Evolutionary conservation across 2,888 invertebrate species (phyloP), one percentile per base, ranked within the genome.

Genomic region (Ischnus inquisitorius): DNA sequence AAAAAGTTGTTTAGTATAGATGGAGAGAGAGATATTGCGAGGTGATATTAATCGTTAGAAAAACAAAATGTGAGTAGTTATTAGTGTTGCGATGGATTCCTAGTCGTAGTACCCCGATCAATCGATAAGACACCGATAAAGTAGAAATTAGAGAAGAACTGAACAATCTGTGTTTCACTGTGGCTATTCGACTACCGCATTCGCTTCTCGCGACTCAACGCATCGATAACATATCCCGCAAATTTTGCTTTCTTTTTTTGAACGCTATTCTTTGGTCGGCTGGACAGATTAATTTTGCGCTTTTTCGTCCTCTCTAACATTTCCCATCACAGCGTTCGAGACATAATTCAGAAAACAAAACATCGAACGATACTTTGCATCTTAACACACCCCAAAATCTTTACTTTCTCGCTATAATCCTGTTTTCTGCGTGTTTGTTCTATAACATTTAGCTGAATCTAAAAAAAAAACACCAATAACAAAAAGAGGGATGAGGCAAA

Each of bases 21-120:
- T 14, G 14, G 60, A 60, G 14, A 8, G 12, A 22, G 57, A 75
- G n/a, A 64, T 51, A 51, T 28, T 22, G 60, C 60, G 74, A 16
- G 43, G 41, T 65, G 67, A 79, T 74, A 48, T n/a, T 80, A 67
- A 34, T 51, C 54, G n/a, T 51, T 83, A 85, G 68, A 75, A 46
- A 60, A 60, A 60, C 12, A 12, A 46, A 46, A 80, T 79, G 74
- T 81, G 69, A 78, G 81, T 84, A 84, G 84, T 19, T 65, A 39
- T 68, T 41, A 65, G 60, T 71, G 60, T 69, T 65, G 10, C 64
- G 43, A 75, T 62, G 10, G 28, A 62, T 41, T 67, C 22, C 14
- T 60, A 60, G 60, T 28, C 60, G 10, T 60, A 60, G 60, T 25
- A 60, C 57, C 12, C 25, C 41, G 46, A 48, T 28, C 8, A 43